Percentiles rank a stretch among this genome's conserved stretches.
Conservation (phyloP, 2,797 vertebrate genomes). For the Sebastes diploproa region DNA sequence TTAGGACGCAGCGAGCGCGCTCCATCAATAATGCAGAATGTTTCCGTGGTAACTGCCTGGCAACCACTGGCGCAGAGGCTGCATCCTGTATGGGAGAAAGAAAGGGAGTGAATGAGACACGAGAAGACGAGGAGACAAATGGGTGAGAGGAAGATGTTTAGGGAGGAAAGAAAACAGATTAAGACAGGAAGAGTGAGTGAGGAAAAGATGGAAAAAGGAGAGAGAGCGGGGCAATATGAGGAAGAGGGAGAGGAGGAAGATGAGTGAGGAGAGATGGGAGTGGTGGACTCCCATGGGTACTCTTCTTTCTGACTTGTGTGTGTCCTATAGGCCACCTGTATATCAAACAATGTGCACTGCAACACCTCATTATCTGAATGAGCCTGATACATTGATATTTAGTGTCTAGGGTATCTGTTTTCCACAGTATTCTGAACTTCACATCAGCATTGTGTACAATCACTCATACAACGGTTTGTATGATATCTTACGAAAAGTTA, state of each 20-base stretch:
- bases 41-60: constrained; percentile 78
- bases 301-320: background rate
- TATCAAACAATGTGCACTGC: background rate
- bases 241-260: background rate
- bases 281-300: background rate
- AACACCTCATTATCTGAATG: background rate
- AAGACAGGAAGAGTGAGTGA: background rate
- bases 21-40: constrained; percentile 84
- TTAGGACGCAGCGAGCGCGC: constrained; percentile 52
- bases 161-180: constrained; percentile 3
- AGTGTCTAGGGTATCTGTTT: background rate
- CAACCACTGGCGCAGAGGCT: constrained; percentile 65
- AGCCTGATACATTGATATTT: background rate
- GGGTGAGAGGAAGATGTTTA: constrained; percentile 15
- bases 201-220: background rate
- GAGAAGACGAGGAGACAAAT: constrained; percentile 10
- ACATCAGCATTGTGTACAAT: too few relatives aligned
- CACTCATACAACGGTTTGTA: too few relatives aligned
- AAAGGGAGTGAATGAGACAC: constrained; percentile 1
- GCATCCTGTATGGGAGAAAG: constrained; percentile 41
- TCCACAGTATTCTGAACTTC: too few relatives aligned
- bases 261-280: background rate
- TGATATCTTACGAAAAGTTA: too few relatives aligned
- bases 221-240: background rate
- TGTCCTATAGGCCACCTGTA: constrained; percentile 9